phyloP scores from a whole-genome alignment of 2,888 invertebrate genomes.

The Melipona beecheii region DNA sequence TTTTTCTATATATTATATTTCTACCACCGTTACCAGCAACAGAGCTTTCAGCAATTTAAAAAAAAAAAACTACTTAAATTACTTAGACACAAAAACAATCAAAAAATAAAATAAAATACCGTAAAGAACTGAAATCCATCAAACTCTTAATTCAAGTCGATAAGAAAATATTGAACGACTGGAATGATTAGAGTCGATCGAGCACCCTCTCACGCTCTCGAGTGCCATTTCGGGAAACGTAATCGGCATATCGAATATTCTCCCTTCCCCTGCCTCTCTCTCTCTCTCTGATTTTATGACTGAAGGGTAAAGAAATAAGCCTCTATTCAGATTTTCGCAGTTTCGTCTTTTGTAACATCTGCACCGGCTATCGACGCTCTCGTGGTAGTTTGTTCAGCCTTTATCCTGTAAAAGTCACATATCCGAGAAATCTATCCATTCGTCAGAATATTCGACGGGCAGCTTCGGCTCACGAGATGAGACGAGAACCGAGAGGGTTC shows the following conservation, averaged over 20 bases:
- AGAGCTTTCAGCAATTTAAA: neutral
- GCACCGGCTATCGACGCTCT: neutral
- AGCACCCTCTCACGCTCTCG: neutral
- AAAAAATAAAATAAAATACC: too few species aligned
- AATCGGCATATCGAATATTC: conserved; percentile 17
- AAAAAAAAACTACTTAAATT: too few species aligned
- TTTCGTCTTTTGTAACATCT: conserved; percentile 30
- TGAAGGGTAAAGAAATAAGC: neutral
- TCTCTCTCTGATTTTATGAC: conserved; percentile 8
- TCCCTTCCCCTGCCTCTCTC: neutral
- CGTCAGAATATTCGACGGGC: too few species aligned
- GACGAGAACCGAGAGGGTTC: conserved; percentile 4
- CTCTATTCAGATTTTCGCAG: neutral
- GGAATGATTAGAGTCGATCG: neutral
- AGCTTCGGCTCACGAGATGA: neutral
- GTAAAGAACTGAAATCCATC: neutral
- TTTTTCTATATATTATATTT: too few species aligned
- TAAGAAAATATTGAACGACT: neutral
- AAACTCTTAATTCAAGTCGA: neutral
- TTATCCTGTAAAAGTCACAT: neutral
- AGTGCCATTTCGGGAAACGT: conserved; percentile 4
- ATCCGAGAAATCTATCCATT: neutral
- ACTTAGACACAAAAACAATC: neutral
- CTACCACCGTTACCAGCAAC: neutral
- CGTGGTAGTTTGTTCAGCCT: conserved; percentile 21